A percentile compares a stretch with the other conserved stretches of the same genome.
These are phyloP conservation scores for Steatornis caripensis DNA, from an alignment of 2,113 vertebrate genomes.

Conservation along the genomic window DNA sequence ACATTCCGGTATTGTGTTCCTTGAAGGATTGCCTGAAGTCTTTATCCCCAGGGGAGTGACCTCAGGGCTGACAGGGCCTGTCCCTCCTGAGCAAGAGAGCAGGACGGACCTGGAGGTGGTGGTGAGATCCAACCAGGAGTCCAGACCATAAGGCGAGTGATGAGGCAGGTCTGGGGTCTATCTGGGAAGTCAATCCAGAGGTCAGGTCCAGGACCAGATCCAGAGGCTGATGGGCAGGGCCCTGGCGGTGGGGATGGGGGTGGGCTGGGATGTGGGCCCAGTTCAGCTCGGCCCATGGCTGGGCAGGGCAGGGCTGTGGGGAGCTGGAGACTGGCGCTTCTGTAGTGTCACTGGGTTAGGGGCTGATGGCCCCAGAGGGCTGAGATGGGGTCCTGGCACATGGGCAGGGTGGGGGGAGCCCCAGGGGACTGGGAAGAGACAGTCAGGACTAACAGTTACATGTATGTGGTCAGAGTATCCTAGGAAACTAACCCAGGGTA, in stretches of 20 bases:
- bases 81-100: no score
- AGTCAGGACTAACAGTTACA: neutral
- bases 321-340: no score
- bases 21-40: neutral
- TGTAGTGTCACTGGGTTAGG: neutral
- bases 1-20: neutral
- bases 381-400: neutral
- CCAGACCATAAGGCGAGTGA: neutral
- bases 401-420: neutral
- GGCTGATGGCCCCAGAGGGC: neutral
- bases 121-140: no score
- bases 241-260: no score
- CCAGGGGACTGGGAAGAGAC: neutral
- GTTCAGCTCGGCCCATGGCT: rapidly evolving
- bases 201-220: neutral
- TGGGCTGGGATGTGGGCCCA: neutral
- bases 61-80: neutral
- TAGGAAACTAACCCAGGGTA: neutral
- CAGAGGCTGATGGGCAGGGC: neutral
- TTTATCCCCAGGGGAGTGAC: neutral
- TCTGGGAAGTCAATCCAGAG: neutral
- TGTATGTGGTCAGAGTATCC: neutral
- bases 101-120: neutral
- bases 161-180: neutral
- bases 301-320: neutral